Percentiles rank a stretch among this genome's conserved stretches.
These are phyloP conservation scores for Liopterus haemorrhoidalis DNA, from an alignment of 2,888 invertebrate species.

Conservation along the genomic window DNA sequence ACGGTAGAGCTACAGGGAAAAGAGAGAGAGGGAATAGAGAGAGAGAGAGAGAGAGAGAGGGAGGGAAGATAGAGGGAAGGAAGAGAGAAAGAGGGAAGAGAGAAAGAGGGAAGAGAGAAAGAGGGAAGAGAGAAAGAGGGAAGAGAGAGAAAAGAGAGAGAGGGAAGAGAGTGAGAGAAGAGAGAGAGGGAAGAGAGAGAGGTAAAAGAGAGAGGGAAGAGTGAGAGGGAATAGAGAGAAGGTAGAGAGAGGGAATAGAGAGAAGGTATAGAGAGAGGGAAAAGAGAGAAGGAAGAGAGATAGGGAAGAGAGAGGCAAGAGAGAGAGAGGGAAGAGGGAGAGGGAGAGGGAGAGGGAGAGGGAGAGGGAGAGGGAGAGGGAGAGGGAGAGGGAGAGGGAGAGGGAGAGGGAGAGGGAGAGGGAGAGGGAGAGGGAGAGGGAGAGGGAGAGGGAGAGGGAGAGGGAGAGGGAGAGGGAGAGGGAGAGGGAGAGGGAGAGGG, in stretches of 20 bases:
- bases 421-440: no score
- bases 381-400: not conserved
- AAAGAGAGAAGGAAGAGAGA: not conserved
- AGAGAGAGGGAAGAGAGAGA: not conserved
- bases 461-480: no score
- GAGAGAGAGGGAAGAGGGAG: not conserved
- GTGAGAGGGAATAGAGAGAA: not conserved
- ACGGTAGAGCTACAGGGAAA: constrained; percentile 2
- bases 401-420: not conserved
- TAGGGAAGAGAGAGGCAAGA: not conserved
- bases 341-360: not conserved
- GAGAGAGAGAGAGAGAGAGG: constrained; percentile 3
- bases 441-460: no score
- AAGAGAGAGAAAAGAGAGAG: not conserved
- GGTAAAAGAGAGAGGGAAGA: not conserved
- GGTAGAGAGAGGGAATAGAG: not conserved
- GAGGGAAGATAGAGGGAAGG: not conserved
- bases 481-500: no score
- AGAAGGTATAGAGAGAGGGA: not conserved
- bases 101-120: not conserved
- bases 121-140: not conserved
- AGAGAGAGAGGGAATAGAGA: no score
- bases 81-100: not conserved
- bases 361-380: not conserved
- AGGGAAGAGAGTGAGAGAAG: constrained; percentile 3